phyloP scores from a whole-genome alignment of 2,113 vertebrate species.

The Varanus salvator region DNA sequence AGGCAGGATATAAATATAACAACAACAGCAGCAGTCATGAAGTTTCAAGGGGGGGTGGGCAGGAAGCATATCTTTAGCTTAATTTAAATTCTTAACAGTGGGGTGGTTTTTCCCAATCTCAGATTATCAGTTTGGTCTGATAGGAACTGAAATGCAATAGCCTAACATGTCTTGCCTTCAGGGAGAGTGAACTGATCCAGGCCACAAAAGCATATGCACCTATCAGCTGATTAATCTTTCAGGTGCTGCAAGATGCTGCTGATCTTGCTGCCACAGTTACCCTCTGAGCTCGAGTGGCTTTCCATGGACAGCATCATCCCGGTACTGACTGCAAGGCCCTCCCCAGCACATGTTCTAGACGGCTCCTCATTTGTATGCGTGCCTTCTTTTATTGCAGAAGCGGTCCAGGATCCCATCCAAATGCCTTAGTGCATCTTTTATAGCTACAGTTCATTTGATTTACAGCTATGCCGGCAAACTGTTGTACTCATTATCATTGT shows the following conservation, averaged over 20 bases:
- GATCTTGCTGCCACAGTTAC: not conserved
- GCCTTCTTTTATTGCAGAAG: conserved; percentile 36
- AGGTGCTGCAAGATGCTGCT: not conserved
- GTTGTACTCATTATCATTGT: conserved; percentile 67
- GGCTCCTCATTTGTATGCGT: conserved; percentile 62
- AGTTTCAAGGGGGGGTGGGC: not conserved
- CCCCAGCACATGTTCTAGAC: conserved; percentile 12
- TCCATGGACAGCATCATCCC: conserved; percentile 46
- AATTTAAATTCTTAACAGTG: conserved; percentile 53
- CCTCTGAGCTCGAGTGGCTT: conserved; percentile 26
- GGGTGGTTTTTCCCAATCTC: conserved; percentile 41
- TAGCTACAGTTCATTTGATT: conserved; percentile 73
- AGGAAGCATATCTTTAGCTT: not conserved
- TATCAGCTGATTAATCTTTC: not conserved
- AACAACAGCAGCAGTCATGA: not conserved
- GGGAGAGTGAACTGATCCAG: conserved; percentile 18
- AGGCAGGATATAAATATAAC: no score
- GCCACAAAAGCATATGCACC: not conserved
- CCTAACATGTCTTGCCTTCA: conserved; percentile 1
- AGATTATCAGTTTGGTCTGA: not conserved
- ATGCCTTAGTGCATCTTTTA: conserved; percentile 64
- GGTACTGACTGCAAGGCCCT: conserved; percentile 1
- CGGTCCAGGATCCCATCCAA: conserved; percentile 63
- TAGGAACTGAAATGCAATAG: conserved; percentile 39
- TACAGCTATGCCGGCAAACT: conserved; percentile 73